Conservation (phyloP, 2,888 invertebrate species). For the Rutpela maculata region DNA sequence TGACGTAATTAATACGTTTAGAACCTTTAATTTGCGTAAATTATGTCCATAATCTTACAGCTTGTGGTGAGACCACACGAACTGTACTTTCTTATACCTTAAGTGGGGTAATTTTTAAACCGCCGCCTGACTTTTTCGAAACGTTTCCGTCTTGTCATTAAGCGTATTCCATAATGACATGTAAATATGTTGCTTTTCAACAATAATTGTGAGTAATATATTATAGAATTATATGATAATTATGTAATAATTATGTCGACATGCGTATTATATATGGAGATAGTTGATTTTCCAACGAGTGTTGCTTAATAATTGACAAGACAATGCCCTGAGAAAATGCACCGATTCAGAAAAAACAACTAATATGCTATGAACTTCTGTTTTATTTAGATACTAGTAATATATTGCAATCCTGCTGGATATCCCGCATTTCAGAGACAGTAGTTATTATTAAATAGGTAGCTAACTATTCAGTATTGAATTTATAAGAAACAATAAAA, state of each 20-base stretch:
- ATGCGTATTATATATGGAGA: not conserved
- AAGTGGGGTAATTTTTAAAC: slow-evolving; percentile 37
- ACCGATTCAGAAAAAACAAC: not conserved
- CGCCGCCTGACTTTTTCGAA: slow-evolving; percentile 34
- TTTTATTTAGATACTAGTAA: not conserved
- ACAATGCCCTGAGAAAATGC: slow-evolving; percentile 28
- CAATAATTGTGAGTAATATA: not conserved
- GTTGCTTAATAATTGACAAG: slow-evolving; percentile 1
- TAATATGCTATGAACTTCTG: not conserved
- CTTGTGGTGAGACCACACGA: not conserved
- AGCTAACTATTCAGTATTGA: too few species aligned
- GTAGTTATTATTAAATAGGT: too few species aligned
- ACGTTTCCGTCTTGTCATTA: slow-evolving; percentile 46
- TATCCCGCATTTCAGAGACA: too few species aligned
- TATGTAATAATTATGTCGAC: slow-evolving; percentile 3
- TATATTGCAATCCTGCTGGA: too few species aligned
- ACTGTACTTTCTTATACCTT: not conserved
- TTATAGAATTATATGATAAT: not conserved
- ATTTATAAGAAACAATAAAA: too few species aligned
- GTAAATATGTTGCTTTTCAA: slow-evolving; percentile 3
- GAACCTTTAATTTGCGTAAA: not conserved
- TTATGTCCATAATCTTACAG: not conserved
- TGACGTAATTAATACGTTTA: not conserved
- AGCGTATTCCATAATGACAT: slow-evolving; percentile 4
- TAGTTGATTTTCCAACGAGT: slow-evolving; percentile 1